Evolutionary conservation across 2,113 vertebrate species (phyloP), one percentile per base, ranked within the genome.

Genomic region (Rhynchomys soricoides): DNA sequence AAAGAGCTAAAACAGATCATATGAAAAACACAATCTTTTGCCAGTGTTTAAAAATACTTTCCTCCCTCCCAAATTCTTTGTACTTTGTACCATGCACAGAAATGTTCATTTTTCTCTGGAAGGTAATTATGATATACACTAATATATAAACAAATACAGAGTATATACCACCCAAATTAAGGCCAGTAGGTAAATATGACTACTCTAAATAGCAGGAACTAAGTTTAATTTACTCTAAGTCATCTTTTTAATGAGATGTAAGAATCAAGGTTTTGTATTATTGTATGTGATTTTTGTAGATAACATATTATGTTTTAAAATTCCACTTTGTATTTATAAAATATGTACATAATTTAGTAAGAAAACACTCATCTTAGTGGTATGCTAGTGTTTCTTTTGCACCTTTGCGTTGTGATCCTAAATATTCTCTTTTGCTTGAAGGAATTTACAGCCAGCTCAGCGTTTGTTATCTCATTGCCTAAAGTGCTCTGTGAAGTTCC

Each of bases 1-100:
- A 97, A 75, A 93, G 77, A 90, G 91, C 43, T 66, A 96, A 98
- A 97, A 96, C 86, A 97, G 3, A 57, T 5, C 59, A 77, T 94
- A 88, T 87, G 52, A 97, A 98, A 95, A 95, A 40, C 90, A 96
- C 22, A 94, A 37, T 68, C 34, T 92, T 66, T 81, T 82, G 19
- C 7, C 37, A 74, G 26, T 79, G 31, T 93, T 71, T 70, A 86
- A 40, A 92, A 96, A 37, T 13, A 22, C 40, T 78, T 85, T 96
- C 89, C 82, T 71, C 29, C 55, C 86, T 94, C 52, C 57, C 50
- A 66, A 89, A 64, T 55, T 83, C 31, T 91, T 70, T 91, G n/a
- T 24, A 45, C 10, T 31, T 87, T 87, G 57, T 16, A 34, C 16
- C 16, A 16, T 45, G 8, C 2, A 45, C 64, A n/a, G 10, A 88